phyloP scores from a whole-genome alignment of 2,888 invertebrate genomes.

The Mesorhabditis sp. region DNA sequence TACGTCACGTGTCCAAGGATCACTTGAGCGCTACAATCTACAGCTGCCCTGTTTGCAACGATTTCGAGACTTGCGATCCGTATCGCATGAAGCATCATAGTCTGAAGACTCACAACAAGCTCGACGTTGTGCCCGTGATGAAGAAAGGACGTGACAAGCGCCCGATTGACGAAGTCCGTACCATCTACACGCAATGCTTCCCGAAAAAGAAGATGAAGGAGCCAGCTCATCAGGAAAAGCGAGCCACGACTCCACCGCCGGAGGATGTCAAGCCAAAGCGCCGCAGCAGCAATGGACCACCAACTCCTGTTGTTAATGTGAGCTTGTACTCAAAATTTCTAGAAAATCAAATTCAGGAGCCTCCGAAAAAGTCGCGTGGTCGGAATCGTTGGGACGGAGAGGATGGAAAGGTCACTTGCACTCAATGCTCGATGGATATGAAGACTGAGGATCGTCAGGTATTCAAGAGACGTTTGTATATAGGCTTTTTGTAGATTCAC shows the following conservation, averaged over 20 bases:
- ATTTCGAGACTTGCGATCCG: conserved; percentile 28
- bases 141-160: too few relatives aligned
- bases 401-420: conserved; percentile 23
- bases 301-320: too few relatives aligned
- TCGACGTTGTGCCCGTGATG: too few relatives aligned
- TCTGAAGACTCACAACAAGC: conserved; percentile 7
- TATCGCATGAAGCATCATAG: conserved; percentile 38
- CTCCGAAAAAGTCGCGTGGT: not conserved
- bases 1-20: conserved; percentile 43
- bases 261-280: conserved; percentile 12
- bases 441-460: conserved; percentile 45
- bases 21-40: conserved; percentile 50
- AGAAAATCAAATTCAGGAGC: conserved; percentile 9
- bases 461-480: not conserved
- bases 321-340: too few relatives aligned
- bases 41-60: conserved; percentile 39
- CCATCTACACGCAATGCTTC: conserved; percentile 35
- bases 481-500: conserved; percentile 30
- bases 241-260: not conserved
- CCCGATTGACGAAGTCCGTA: conserved; percentile 26
- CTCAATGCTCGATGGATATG: conserved; percentile 39
- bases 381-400: conserved; percentile 7
- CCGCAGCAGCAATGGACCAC: conserved; percentile 10
- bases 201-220: conserved; percentile 36
- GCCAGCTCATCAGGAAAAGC: not conserved